phyloP scores from a whole-genome alignment of 2,113 vertebrate genomes.

The Protobothrops mucrosquamatus region DNA sequence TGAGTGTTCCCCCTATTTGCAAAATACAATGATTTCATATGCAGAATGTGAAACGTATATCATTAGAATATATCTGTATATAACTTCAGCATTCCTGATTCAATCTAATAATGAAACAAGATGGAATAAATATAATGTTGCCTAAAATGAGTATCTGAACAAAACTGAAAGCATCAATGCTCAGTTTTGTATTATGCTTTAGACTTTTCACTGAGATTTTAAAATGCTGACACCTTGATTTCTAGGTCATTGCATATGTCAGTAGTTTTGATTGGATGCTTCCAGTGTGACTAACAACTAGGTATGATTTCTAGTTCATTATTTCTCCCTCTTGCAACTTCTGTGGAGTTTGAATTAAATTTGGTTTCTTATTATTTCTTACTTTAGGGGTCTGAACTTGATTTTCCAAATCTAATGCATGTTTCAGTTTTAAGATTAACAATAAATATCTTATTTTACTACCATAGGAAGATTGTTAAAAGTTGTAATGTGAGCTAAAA shows the following conservation, averaged over 20 bases:
- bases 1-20: neutral
- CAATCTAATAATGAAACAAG: neutral
- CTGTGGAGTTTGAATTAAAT: conserved; percentile 34
- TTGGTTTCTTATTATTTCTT: neutral
- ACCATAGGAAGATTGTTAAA: neutral
- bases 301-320: neutral
- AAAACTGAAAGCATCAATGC: neutral
- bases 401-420: conserved; percentile 13
- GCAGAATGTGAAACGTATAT: neutral
- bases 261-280: neutral
- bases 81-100: neutral
- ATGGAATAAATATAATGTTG: neutral
- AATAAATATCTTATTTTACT: conserved; percentile 13
- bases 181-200: neutral
- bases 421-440: conserved; percentile 18
- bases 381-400: conserved; percentile 7
- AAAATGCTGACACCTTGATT: neutral
- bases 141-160: neutral
- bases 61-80: neutral
- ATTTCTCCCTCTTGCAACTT: neutral
- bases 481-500: neutral
- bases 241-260: neutral
- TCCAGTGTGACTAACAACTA: neutral
- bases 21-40: neutral
- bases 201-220: neutral